Evolutionary conservation across 2,113 vertebrate species (phyloP), one percentile per base, ranked within the genome.

Genomic region (Tupaia chinensis): DNA sequence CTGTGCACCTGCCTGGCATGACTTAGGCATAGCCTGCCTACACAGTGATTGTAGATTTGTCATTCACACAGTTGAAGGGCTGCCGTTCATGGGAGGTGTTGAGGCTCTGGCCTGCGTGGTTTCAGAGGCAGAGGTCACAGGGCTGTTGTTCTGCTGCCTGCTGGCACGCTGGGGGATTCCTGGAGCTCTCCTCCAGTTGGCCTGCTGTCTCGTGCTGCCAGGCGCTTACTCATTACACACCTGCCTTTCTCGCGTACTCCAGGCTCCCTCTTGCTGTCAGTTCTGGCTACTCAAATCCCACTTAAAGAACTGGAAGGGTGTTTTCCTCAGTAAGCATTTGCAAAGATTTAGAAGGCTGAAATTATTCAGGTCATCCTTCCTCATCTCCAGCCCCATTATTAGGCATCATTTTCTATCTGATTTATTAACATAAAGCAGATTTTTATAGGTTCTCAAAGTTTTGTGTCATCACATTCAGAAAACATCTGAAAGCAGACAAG

Each of bases 241-340:
- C 56, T 14, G 12, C 27, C 60, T 87, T 32, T 78, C 61, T 70
- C 17, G 9, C 73, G 85, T 79, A 19, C 56, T 83, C 74, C 65
- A 53, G 91, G 91, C 95, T 96, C 81, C 93, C 95, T 91, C 89
- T 95, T 93, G 91, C 94, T 63, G 74, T 80, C 86, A 32, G 15
- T 53, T 22, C 65, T 85, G 78, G 44, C 20, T 74, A 5, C 34
- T 90, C n/a, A 66, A n/a, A 27, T 66, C 56, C 66, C 54, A 29
- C 32, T 86, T 60, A 13, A 20, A 83, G 32, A n/a, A 15, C 76
- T 34, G 6, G 34, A 69, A 77, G 17, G 29, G 73, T 63, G 25
- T 68, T 63, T 89, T 87, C 34, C 61, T 15, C 61, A 68, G 27
- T 5, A 87, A 91, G 16, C 44, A 1, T n/a, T n/a, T 25, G 73